Percentiles rank a stretch among this genome's conserved stretches.
These are phyloP conservation scores for Eucriotettix oculatus DNA, from an alignment of 2,888 invertebrate species.

Conservation along the genomic window DNA sequence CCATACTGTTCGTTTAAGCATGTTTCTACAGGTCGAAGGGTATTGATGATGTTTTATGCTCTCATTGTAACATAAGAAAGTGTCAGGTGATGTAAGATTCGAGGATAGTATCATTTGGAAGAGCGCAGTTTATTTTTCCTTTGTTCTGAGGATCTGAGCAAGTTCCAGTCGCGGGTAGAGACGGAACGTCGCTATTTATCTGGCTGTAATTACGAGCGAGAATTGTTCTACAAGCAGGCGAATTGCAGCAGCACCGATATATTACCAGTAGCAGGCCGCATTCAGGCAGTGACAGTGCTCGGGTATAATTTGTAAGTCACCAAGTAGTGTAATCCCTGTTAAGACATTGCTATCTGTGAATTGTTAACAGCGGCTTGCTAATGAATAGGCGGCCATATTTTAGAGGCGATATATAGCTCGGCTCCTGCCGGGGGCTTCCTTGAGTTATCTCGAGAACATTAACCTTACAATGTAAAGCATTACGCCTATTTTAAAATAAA, in stretches of 20 bases:
- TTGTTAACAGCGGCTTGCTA: conserved; percentile 13
- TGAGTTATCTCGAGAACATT: conserved; percentile 6
- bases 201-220: neutral
- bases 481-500: conserved; percentile 11
- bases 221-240: neutral
- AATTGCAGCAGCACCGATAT: neutral
- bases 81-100: no score
- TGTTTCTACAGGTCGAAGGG: no score
- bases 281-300: neutral
- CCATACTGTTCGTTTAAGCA: no score
- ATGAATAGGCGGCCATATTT: conserved; percentile 14
- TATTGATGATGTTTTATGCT: no score
- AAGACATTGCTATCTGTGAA: conserved; percentile 13
- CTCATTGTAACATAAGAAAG: no score
- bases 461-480: conserved; percentile 12
- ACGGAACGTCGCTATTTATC: no score
- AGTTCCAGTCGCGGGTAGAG: no score
- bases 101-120: no score
- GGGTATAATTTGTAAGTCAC: conserved; percentile 14
- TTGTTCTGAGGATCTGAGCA: no score
- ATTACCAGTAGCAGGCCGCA: neutral
- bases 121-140: no score
- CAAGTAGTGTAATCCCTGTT: conserved; percentile 13
- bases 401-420: conserved; percentile 9
- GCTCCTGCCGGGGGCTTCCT: neutral